Evolutionary conservation across 2,113 vertebrate species (phyloP), one percentile per base, ranked within the genome.

Genomic region (Peromyscus maniculatus): DNA sequence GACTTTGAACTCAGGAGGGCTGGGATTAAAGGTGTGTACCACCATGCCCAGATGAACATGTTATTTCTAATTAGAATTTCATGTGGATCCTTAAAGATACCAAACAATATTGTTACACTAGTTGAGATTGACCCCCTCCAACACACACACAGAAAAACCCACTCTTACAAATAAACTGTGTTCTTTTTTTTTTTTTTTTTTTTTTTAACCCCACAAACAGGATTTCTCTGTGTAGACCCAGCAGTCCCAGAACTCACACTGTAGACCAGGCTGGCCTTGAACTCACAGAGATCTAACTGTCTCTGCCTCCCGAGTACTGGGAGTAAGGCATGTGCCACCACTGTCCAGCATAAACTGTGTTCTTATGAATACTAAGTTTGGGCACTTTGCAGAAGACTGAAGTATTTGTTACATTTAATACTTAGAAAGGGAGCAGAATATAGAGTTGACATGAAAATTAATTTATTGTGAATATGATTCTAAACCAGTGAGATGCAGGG

Each of bases 141-240:
- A 66, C 26, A 83, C 5, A 92, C 84, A 88, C 36, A 86, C 39
- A 7, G 16, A 36, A 66, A 89, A 59, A 77, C 43, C 49, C 82
- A 92, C 10, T 94, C 74, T 83, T 13, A 97, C 11, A 87, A 93
- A 97, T 89, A 95, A 93, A 92, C 49, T 22, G 91, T 80, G 33
- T 77, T 92, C 19, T 52, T 52, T 52, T 95, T 55, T 8, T 7
- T 43, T 43, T n/a, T n/a, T n/a, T n/a, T n/a, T n/a, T 24, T 43
- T 43, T 43, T 43, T 43, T 10, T 1, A 57, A 59, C 33, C 69
- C 62, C 31, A 31, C 31, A 69, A 10, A 33, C 31, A 71, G 16
- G 15, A 33, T 71, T 36, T 71, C 33, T 71, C 15, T 71, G 69
- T 71, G 69, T 71, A 67, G 64, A 8, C 64, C 26, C 24, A 64